Base-by-base conservation (phyloP, 2,797 vertebrate species). In the Anguilla pacifica region DNA sequence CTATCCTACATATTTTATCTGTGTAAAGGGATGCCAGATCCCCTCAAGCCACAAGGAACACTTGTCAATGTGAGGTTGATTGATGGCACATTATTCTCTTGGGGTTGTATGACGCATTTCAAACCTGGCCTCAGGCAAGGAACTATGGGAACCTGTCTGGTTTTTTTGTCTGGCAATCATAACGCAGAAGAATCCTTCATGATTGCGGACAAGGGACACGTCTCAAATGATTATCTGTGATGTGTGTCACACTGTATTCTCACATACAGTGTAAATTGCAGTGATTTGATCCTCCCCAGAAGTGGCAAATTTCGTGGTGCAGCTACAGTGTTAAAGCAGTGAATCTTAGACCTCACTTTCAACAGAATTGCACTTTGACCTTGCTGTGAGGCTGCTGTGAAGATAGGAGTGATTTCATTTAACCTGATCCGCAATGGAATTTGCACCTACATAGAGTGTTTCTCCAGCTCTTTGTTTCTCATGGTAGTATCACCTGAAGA, bases 41-140 rank as follows among this genome's bases (percentile, higher is more conserved):
- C 64, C 70, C 57, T 79, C 57, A 83, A 74, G 59, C 7, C 28
- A 2, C 25, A n/a, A 6, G 28, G 91, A 82, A 91, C 95, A 95
- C 94, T 95, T 95, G 95, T 92, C 95, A 89, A 88, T 92, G 85
- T 91, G 91, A 89, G 90, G 90, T 89, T 91, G 88, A 90, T 90
- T 92, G 91, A 92, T 92, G 90, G 93, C 92, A 89, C 87, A 89
- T 93, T 92, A 89, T 91, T 88, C 46, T 82, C 46, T 49, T n/a
- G 46, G 84, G 91, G 49, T 25, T 25, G 28, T 57, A 91, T 92
- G 92, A 94, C 92, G 87, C 88, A 64, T 51, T 88, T 89, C 91
- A 89, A 92, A 93, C 91, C 91, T 92, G 92, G 91, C 92, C 88
- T 86, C 87, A 88, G 92, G 89, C 92, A 90, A 67, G 9, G 51